Evolutionary conservation across 2,797 vertebrate species (phyloP).

Genomic region (Hephaestus fuliginosus): DNA sequence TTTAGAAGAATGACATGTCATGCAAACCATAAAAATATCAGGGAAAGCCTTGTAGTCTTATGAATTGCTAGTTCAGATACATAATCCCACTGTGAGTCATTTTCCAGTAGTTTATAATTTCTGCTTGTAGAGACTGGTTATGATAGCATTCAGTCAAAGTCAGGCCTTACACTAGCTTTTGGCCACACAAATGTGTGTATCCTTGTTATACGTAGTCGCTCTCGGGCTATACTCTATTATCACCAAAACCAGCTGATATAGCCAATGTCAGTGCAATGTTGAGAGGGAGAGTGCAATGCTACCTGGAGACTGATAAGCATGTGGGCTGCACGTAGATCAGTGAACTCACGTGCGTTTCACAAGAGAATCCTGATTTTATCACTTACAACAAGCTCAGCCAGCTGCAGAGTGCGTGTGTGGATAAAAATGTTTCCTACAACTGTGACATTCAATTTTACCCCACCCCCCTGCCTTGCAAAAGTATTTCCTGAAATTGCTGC

Average conservation of each 20-base stretch:
- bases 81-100: not conserved
- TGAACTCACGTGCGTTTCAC: conserved; percentile 11
- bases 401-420: not conserved
- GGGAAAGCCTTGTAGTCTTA: not conserved
- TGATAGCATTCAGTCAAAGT: not conserved
- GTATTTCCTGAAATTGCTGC: not conserved
- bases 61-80: not conserved
- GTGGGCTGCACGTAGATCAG: not conserved
- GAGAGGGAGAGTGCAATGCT: not conserved
- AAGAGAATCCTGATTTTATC: conserved; percentile 1
- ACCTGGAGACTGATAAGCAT: conserved; percentile 5
- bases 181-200: not conserved
- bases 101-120: not conserved
- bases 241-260: not conserved
- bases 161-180: not conserved
- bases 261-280: not conserved
- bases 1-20: not conserved
- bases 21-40: not conserved
- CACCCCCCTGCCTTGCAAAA: not conserved
- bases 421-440: conserved; percentile 11
- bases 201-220: not conserved
- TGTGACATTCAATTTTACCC: not conserved
- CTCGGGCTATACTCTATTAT: not conserved
- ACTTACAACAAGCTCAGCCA: not conserved
- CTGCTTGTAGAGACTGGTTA: not conserved